Evolutionary conservation across 2,113 vertebrate genomes (phyloP), one percentile per base, ranked within the genome.

Genomic region (rabbit (Oryctolagus cuniculus)): DNA sequence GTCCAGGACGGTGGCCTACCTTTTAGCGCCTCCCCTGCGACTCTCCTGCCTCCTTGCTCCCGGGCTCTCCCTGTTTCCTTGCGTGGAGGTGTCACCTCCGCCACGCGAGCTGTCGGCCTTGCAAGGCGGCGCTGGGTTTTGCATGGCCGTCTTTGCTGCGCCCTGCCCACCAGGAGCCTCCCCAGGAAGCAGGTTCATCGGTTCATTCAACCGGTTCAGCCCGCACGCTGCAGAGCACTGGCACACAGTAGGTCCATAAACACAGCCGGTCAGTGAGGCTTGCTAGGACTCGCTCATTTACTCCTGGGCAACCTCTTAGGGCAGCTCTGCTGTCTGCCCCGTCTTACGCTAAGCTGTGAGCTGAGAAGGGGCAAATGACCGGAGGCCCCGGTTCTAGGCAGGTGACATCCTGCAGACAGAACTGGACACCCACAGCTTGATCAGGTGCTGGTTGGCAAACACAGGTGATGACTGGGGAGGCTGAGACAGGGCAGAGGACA

Each of bases 151-250:
- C 27, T 24, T 17, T 22, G 1, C 6, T 1, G 38, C 3, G 3
- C 31, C 78, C 12, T 49, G 25, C 36, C 29, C 3, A 6, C 49
- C 15, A 21, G 55, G 15, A 17, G 15, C 15, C 55, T 58, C 55
- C 19, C 15, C 55, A 58, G 55, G 55, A 58, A 19, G 55, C 55
- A 5, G 4, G 13, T 15, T 58, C 55, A 58, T 58, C 12, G 4
- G 13, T 15, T 58, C 55, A 58, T 58, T 58, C 55, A 58, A 17
- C 55, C 17, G 8, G 53, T 44, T 70, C 79, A 29, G 67, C 25
- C 4, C 3, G 2, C 24, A 10, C 5, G 1, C 53, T 6, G 0
- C 2, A 10, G 51, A 49, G 6, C 0, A 0, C 3, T 2, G 25
- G 31, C 24, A 25, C 90, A 63, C 24, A 15, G 49, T 1, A 19